Percentiles rank a stretch among this genome's conserved stretches.
Conservation (phyloP, 2,797 vertebrate species). For the Distichodus sexfasciatus region DNA sequence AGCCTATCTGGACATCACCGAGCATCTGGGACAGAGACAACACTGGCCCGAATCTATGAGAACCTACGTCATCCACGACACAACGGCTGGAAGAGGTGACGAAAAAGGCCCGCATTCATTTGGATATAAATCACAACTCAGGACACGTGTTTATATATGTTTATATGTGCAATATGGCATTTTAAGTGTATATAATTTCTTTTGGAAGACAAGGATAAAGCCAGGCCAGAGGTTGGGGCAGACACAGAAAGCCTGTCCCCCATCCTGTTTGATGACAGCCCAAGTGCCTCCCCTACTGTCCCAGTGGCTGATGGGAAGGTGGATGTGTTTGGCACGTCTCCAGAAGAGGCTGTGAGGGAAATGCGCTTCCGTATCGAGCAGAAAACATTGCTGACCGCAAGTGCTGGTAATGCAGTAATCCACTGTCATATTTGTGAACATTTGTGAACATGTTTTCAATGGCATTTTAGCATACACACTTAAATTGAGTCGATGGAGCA, state of each 20-base stretch:
- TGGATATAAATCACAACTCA: too few species aligned
- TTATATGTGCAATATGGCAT: too few species aligned
- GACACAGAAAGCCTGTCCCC: conserved; percentile 74
- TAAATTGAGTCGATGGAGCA: too few species aligned
- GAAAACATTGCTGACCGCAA: conserved; percentile 91
- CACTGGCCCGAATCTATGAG: conserved; percentile 84
- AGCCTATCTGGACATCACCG: conserved; percentile 94
- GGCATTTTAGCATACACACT: not conserved
- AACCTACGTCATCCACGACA: conserved; percentile 64
- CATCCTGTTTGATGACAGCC: conserved; percentile 85
- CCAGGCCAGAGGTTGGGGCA: conserved; percentile 8
- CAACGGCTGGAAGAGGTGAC: conserved; percentile 51
- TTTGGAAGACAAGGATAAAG: conserved; percentile 48
- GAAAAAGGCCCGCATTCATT: not conserved
- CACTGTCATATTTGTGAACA: not conserved
- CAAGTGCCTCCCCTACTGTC: conserved; percentile 52
- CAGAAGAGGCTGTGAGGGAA: conserved; percentile 92
- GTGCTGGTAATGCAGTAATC: conserved; percentile 79
- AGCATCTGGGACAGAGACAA: conserved; percentile 84
- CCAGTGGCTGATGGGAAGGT: conserved; percentile 14
- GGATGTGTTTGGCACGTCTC: conserved; percentile 84
- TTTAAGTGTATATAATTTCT: too few species aligned
- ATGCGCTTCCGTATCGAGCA: conserved; percentile 96
- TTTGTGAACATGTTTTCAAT: not conserved
- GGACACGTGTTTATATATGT: too few species aligned